Evolutionary conservation across 1,140 invertebrate species (phyloP).

Genomic region (Diorhabda carinulata): DNA sequence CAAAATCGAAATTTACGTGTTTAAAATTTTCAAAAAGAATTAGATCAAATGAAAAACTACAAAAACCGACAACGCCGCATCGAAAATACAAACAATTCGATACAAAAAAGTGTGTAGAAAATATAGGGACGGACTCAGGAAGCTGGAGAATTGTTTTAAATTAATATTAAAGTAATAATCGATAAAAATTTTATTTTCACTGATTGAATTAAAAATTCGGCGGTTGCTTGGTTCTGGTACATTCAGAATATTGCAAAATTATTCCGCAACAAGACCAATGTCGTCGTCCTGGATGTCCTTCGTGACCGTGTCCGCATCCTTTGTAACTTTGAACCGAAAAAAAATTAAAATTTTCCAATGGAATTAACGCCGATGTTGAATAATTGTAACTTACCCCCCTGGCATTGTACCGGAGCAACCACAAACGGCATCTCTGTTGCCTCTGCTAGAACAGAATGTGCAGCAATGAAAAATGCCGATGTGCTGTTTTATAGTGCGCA

Average conservation of each 20-base stretch:
- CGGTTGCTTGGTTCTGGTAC: slow-evolving; percentile 41
- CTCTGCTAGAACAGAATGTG: slow-evolving; percentile 75
- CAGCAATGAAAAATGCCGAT: slow-evolving; percentile 73
- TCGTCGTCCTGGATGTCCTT: slow-evolving; percentile 67
- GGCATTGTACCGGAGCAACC: slow-evolving; percentile 69
- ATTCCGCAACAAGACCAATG: slow-evolving; percentile 81
- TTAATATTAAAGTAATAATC: no score
- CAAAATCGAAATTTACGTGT: no score
- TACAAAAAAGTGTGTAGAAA: no score
- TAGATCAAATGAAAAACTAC: no score
- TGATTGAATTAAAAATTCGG: no score
- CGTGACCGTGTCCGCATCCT: slow-evolving; percentile 75
- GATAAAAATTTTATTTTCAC: no score
- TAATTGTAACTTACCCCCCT: slow-evolving; percentile 49
- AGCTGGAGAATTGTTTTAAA: no score
- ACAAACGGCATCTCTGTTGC: slow-evolving; percentile 63
- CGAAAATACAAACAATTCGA: no score
- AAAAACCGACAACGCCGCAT: no score
- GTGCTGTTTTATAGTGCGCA: slow-evolving; percentile 56
- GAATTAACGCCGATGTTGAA: background rate
- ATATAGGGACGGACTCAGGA: no score
- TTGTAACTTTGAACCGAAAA: slow-evolving; percentile 49
- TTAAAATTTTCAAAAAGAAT: no score
- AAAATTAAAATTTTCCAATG: background rate
- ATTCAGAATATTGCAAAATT: slow-evolving; percentile 57